Evolutionary conservation across 2,797 vertebrate genomes (phyloP).

Genomic region (Scomberomorus guttatus): DNA sequence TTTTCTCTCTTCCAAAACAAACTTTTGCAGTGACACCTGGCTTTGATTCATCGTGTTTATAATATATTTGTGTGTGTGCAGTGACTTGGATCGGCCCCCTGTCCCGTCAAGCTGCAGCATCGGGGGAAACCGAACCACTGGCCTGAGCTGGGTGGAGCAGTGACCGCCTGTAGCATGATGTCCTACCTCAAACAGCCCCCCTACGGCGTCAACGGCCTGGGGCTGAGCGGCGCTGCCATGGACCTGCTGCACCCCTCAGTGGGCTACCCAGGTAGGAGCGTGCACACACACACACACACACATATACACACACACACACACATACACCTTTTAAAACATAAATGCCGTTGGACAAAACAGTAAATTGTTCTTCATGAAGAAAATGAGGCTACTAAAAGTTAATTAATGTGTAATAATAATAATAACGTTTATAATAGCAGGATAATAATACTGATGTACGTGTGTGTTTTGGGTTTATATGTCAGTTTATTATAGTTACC

Average conservation of each 20-base stretch:
- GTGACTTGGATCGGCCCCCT: slow-evolving; percentile 73
- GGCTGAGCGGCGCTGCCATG: slow-evolving; percentile 94
- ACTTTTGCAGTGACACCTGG: too few species aligned
- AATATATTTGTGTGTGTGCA: slow-evolving; percentile 39
- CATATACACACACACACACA: not conserved
- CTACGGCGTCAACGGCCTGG: slow-evolving; percentile 96
- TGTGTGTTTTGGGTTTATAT: too few species aligned
- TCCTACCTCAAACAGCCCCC: slow-evolving; percentile 99
- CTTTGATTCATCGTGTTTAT: too few species aligned
- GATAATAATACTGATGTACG: not conserved
- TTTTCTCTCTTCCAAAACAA: not conserved
- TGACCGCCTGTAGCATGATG: slow-evolving; percentile 97
- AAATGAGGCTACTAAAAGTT: not conserved
- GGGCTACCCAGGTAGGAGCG: slow-evolving; percentile 91
- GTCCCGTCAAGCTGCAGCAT: slow-evolving; percentile 88
- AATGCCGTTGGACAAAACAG: not conserved
- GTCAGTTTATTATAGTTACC: too few species aligned
- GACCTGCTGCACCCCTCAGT: slow-evolving; percentile 96
- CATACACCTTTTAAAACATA: not conserved
- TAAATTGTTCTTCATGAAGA: not conserved
- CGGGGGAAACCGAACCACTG: slow-evolving; percentile 86
- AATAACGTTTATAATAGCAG: not conserved
- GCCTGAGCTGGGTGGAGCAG: slow-evolving; percentile 88
- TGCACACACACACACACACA: not conserved
- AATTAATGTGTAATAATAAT: not conserved